A percentile compares a stretch with the other conserved stretches of the same genome.
Evolutionary conservation across 2,888 invertebrate species (phyloP).

Genomic region (Chironomus riparius): DNA sequence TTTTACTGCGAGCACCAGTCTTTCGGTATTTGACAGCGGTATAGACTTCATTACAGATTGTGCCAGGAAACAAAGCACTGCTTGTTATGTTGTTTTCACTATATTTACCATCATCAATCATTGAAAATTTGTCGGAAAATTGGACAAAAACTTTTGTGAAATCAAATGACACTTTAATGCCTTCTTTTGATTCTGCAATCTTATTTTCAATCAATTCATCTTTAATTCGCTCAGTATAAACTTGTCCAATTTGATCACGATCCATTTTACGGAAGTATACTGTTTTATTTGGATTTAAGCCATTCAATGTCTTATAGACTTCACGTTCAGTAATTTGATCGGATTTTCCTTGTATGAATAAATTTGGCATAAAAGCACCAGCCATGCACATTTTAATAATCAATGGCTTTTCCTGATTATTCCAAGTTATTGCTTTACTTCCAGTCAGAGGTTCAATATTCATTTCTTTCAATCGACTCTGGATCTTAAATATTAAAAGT

Average conservation of each 20-base stretch:
- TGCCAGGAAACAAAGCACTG: not conserved
- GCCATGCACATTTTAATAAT: constrained; percentile 52
- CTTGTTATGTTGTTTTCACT: not conserved
- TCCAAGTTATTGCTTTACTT: constrained; percentile 44
- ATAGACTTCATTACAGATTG: not conserved
- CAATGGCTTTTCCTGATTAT: constrained; percentile 47
- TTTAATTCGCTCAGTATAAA: constrained; percentile 59
- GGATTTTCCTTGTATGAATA: constrained; percentile 52
- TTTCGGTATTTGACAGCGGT: not conserved
- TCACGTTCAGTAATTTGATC: constrained; percentile 45
- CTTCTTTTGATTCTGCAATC: constrained; percentile 29
- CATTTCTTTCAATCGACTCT: constrained; percentile 49
- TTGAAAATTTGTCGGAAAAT: constrained; percentile 40
- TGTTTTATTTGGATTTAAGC: constrained; percentile 67
- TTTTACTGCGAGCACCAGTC: not conserved
- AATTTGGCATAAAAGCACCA: constrained; percentile 85
- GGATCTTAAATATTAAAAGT: constrained; percentile 61
- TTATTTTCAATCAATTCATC: constrained; percentile 42
- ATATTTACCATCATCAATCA: not conserved
- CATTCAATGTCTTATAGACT: constrained; percentile 56
- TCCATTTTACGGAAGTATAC: constrained; percentile 57
- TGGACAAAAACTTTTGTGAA: constrained; percentile 59
- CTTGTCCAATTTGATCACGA: constrained; percentile 54
- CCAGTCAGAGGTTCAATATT: constrained; percentile 44
- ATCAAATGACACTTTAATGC: constrained; percentile 41